These are phyloP conservation scores for Pectinophora gossypiella DNA, from an alignment of 1,140 invertebrate species.

Conservation along the genomic window DNA sequence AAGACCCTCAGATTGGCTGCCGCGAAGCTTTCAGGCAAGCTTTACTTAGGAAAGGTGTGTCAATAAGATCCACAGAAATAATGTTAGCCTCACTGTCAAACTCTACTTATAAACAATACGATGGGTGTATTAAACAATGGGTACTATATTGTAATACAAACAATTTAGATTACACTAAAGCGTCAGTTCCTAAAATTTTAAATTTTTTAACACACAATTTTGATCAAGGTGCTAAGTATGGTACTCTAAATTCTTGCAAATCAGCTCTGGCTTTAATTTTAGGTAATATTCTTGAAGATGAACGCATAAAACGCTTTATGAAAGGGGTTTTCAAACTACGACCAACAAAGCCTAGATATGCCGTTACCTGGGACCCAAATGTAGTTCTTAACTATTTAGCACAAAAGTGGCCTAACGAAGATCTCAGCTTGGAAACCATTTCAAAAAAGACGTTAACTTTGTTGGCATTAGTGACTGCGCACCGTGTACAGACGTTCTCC, in stretches of 20 bases:
- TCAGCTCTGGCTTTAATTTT: constrained; percentile 2
- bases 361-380: constrained; percentile 3
- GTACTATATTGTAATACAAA: constrained; percentile 9
- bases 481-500: constrained; percentile 2
- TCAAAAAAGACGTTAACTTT: not conserved
- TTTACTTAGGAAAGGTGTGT: constrained; percentile 6
- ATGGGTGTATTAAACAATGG: constrained; percentile 9
- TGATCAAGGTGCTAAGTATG: constrained; percentile 10
- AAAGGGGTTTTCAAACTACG: constrained; percentile 3
- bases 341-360: constrained; percentile 6
- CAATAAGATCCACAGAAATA: constrained; percentile 9
- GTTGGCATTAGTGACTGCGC: constrained; percentile 5
- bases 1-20: constrained; percentile 11
- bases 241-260: constrained; percentile 6
- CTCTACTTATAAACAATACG: constrained; percentile 15
- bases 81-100: constrained; percentile 11
- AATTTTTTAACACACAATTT: constrained; percentile 12
- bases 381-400: constrained; percentile 4
- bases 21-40: constrained; percentile 15
- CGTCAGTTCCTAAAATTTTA: constrained; percentile 1
- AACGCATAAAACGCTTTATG: constrained; percentile 4
- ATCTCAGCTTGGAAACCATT: not conserved
- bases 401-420: not conserved
- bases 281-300: not conserved
- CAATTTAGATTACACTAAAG: constrained; percentile 3